Conservation (phyloP, 2,888 invertebrate genomes). For the Glaucopsyche alexis region DNA sequence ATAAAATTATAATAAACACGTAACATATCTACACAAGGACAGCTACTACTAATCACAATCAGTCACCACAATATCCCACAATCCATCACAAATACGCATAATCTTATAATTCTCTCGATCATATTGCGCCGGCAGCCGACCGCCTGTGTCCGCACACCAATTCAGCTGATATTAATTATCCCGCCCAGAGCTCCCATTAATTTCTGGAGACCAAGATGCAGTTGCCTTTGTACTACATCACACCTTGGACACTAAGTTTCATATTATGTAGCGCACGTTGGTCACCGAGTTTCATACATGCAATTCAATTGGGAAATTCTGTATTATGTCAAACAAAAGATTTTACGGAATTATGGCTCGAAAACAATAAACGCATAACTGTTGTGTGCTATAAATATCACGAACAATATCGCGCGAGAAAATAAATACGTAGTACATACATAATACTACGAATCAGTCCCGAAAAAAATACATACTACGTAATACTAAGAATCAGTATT, state of each 20-base stretch:
- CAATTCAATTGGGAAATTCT: too few relatives aligned
- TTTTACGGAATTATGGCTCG: too few relatives aligned
- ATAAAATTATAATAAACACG: too few relatives aligned
- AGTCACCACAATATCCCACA: background rate
- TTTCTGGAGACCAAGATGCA: background rate
- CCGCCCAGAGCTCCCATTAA: conserved; percentile 3
- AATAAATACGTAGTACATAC: too few relatives aligned
- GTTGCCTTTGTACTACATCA: background rate
- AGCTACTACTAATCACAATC: background rate
- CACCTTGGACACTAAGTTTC: background rate
- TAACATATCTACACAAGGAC: background rate
- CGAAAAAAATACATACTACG: too few relatives aligned
- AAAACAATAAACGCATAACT: too few relatives aligned
- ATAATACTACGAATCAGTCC: too few relatives aligned
- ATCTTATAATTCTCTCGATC: conserved; percentile 10
- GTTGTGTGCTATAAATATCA: too few relatives aligned
- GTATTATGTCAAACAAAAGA: too few relatives aligned
- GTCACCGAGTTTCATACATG: background rate
- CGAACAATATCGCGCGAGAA: too few relatives aligned
- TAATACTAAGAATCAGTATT: too few relatives aligned
- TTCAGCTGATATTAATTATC: conserved; percentile 19
- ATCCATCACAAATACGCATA: conserved; percentile 11
- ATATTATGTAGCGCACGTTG: background rate
- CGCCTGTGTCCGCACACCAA: background rate
- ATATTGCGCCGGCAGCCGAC: background rate